Evolutionary conservation across 92 coral and sea anemone genomes (phyloP), one percentile per base, ranked within the genome.

Genomic region (Palythoa heliodiscus): DNA sequence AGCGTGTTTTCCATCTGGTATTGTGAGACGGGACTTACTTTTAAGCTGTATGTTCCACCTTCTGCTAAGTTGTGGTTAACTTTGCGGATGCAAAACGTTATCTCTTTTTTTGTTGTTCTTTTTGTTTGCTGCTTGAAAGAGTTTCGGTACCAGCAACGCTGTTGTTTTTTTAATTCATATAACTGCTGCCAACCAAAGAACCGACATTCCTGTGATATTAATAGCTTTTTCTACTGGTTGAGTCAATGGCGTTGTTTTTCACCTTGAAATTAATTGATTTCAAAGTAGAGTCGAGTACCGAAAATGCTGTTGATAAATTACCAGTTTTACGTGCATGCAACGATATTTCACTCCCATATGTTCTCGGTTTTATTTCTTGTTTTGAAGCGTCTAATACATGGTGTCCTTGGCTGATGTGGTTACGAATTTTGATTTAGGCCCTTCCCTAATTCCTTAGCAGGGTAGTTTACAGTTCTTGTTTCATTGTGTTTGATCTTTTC

Each of bases 1-100:
- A 55, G 50, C 15, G 12, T 53, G 5, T 54, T 53, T 57, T 77
- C 70, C 66, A 29, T 9, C 7, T 12, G 14, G 8, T 54, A 53
- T 77, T 39, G 52, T 10, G 54, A 55, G 11, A 43, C 76, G 53
- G 82, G 82, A 13, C 70, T 77, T 77, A 55, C 43, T 16, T 22
- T 77, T 55, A 77, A 57, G 39, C 69, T 77, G 0, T 35, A 70
- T 35, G 82, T 77, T 17, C 9, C 4, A 35, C 55, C 57, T 15
- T 5, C 14, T 25, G 50, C 25, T 54, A 24, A 23, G 40, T 11
- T 77, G 52, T 19, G 54, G 22, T 47, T 57, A 53, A 20, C 2
- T 47, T 57, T 35, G 13, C 24, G 5, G n/a, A n/a, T n/a, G 3
- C 29, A 19, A 24, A 53, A 7, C 50, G 52, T 76, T 76, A 5